Conservation (phyloP, 2,797 vertebrate species). For the Bradypodion pumilum region DNA sequence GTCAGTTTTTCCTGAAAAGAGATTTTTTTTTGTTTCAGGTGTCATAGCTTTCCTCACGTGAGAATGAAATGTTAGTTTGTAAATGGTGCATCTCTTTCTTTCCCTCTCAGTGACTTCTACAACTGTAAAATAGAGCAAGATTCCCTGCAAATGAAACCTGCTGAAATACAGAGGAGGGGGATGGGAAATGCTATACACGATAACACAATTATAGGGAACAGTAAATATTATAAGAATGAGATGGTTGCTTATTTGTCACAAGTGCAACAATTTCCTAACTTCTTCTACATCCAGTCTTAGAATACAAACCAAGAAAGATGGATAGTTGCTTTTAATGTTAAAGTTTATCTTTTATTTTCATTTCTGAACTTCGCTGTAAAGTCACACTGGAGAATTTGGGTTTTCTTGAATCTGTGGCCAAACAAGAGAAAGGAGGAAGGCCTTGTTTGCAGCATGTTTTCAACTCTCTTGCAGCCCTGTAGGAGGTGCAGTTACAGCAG, state of each 20-base stretch:
- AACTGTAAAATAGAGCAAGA: not conserved
- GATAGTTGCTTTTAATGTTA: not conserved
- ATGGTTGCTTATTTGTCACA: not conserved
- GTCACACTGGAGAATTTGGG: too few relatives aligned
- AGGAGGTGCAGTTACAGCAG: too few relatives aligned
- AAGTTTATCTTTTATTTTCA: not conserved
- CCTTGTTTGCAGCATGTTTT: too few relatives aligned
- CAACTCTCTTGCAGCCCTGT: too few relatives aligned
- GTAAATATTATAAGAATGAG: not conserved
- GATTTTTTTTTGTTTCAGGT: too few relatives aligned
- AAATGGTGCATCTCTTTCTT: not conserved
- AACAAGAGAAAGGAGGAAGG: too few relatives aligned
- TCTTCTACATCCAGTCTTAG: too few relatives aligned
- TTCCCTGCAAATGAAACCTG: not conserved
- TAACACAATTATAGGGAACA: not conserved
- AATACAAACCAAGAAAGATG: too few relatives aligned
- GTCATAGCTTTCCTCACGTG: not conserved
- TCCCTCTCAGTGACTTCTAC: not conserved
- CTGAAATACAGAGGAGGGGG: not conserved
- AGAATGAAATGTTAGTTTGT: not conserved
- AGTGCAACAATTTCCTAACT: too few relatives aligned
- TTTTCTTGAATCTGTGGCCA: too few relatives aligned
- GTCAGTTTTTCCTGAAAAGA: too few relatives aligned
- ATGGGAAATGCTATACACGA: not conserved
- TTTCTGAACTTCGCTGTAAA: not conserved